Conservation (phyloP, 2,888 invertebrate species). For the Plusia festucae region DNA sequence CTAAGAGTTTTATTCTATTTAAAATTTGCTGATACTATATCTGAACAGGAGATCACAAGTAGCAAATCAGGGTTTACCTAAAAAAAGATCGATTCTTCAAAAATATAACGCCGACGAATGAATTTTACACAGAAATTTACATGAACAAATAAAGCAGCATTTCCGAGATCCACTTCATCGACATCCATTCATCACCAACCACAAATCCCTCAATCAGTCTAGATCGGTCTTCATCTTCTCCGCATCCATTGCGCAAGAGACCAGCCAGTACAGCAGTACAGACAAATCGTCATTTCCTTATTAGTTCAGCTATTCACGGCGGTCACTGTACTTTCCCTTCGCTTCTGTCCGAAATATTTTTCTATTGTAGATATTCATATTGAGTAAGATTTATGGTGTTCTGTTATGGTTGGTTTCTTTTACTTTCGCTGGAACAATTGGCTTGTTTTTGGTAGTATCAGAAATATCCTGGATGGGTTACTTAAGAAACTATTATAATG, state of each 20-base stretch:
- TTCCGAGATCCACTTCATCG: too few species aligned
- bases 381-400: constrained; percentile 25
- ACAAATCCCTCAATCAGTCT: background rate
- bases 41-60: too few species aligned
- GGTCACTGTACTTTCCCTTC: constrained; percentile 58
- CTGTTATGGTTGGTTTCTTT: constrained; percentile 27
- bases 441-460: background rate
- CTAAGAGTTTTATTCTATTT: too few species aligned
- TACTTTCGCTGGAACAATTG: constrained; percentile 42
- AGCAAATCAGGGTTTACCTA: too few species aligned
- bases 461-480: background rate
- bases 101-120: too few species aligned
- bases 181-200: background rate
- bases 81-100: too few species aligned
- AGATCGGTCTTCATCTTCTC: constrained; percentile 30
- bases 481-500: too few species aligned
- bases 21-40: too few species aligned
- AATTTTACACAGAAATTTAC: too few species aligned
- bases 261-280: constrained; percentile 23
- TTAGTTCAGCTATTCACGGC: constrained; percentile 50
- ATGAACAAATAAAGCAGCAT: too few species aligned
- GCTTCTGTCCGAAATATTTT: constrained; percentile 35
- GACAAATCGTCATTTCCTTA: constrained; percentile 61
- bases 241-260: constrained; percentile 50
- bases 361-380: constrained; percentile 47